Evolutionary conservation across 1,140 invertebrate species (phyloP), one percentile per base, ranked within the genome.

Genomic region (Drosophila bifasciata): DNA sequence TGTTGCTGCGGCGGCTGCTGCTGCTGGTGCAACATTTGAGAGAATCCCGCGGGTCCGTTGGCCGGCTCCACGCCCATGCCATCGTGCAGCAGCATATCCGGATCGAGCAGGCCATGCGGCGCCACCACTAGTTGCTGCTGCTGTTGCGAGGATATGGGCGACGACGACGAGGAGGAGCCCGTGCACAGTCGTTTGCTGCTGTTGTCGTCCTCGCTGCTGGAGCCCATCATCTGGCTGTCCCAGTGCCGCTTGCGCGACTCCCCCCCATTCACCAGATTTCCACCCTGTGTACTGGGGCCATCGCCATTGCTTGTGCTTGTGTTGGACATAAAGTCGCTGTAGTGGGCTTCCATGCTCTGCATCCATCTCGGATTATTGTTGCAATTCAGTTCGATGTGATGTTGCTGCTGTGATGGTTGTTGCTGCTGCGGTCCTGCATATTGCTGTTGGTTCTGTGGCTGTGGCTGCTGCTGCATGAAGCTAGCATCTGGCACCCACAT

Each of bases 281-380:
- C 32, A 1, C 11, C 3, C 32, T 36, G 32, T 5, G 55, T 62
- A 58, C 19, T 68, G 61, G 1, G 64, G 5, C 75, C 64, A 49
- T 73, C 77, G n/a, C 61, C 77, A 5, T 64, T 62, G 49, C 56
- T 74, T 1, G 69, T 64, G 45, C 59, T 36, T 5, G 32, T 74
- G 21, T 52, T 79, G 36, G 71, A 57, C 49, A 91, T 64, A 23
- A 88, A 90, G 28, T 91, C 90, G 9, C 72, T 76, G 41, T 91
- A 91, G 50, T 91, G 89, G 8, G 86, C 83, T 55, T 85, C 81
- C 79, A 91, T 91, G 70, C 76, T 91, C 46, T 91, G 89, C 86
- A 91, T 91, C 90, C 90, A 91, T 23, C 86, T 74, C 0, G 86
- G 86, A 60, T 90, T 90, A 32, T 90, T 89, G 46, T 88, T 88